phyloP scores from a whole-genome alignment of 2,888 invertebrate species.

The Lissocephala sabroskyi region DNA sequence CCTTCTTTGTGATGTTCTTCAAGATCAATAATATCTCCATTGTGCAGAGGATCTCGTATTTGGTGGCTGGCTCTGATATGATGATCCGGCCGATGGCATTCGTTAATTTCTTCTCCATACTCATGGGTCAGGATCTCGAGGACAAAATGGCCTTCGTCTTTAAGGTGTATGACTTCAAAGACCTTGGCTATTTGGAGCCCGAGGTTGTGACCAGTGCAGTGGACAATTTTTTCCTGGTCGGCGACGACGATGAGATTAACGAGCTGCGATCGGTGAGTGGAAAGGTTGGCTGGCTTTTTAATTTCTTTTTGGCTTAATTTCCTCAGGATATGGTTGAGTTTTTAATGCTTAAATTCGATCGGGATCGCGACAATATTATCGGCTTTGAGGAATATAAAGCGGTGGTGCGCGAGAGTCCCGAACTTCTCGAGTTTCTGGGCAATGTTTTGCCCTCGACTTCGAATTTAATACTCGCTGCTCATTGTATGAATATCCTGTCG shows the following conservation, averaged over 20 bases:
- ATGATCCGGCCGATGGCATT: no score
- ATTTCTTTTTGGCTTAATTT: no score
- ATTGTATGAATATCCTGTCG: constrained; percentile 5
- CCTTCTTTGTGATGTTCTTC: no score
- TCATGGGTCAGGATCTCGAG: constrained; percentile 8
- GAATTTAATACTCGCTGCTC: not conserved
- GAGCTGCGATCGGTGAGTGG: not conserved
- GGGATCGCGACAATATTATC: not conserved
- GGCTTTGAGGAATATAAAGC: not conserved
- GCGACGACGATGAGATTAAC: not conserved
- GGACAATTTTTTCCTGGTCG: not conserved
- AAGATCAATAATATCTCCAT: no score
- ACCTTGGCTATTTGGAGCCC: not conserved
- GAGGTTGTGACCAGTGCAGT: not conserved
- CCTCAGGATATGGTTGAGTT: not conserved
- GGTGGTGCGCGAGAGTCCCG: not conserved
- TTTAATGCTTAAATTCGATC: not conserved
- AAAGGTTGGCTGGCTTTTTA: not conserved
- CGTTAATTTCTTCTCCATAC: no score
- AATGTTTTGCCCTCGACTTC: constrained; percentile 1
- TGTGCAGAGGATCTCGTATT: no score
- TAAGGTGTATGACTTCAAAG: not conserved
- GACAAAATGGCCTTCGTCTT: constrained; percentile 3
- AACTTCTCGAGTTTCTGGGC: constrained; percentile 7
- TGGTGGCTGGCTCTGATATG: no score